phyloP scores from a whole-genome alignment of 2,113 vertebrate species.

The Alethe castanea region DNA sequence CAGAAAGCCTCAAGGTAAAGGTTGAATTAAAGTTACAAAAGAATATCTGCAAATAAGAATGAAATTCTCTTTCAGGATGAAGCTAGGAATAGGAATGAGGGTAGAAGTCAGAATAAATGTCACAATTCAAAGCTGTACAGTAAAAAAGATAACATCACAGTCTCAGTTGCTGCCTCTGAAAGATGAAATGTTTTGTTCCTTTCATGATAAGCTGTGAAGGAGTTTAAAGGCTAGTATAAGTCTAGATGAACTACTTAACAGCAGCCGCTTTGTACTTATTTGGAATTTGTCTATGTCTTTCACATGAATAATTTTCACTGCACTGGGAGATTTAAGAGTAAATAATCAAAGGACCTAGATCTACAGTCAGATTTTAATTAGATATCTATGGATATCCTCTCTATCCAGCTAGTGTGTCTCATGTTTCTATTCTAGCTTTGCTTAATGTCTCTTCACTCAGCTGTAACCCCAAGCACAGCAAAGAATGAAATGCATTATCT shows the following conservation, averaged over 20 bases:
- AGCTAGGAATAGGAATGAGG: slow-evolving; percentile 43
- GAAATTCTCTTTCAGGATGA: slow-evolving; percentile 42
- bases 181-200: slow-evolving; percentile 37
- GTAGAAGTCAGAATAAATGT: slow-evolving; percentile 66
- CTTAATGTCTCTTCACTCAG: neutral
- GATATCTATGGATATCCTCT: neutral
- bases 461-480: neutral
- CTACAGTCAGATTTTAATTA: neutral
- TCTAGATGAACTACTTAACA: neutral
- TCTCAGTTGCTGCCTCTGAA: slow-evolving; percentile 15
- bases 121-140: slow-evolving; percentile 48
- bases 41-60: slow-evolving; percentile 67
- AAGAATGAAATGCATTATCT: neutral
- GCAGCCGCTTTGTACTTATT: neutral
- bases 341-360: neutral
- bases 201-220: neutral
- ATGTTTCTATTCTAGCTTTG: neutral
- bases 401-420: neutral
- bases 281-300: neutral
- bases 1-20: slow-evolving; percentile 51
- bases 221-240: neutral
- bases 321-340: neutral
- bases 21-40: slow-evolving; percentile 52
- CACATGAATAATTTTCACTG: neutral
- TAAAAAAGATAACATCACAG: slow-evolving; percentile 46